phyloP scores from a whole-genome alignment of 2,797 vertebrate genomes.

The Spheniscus humboldti region DNA sequence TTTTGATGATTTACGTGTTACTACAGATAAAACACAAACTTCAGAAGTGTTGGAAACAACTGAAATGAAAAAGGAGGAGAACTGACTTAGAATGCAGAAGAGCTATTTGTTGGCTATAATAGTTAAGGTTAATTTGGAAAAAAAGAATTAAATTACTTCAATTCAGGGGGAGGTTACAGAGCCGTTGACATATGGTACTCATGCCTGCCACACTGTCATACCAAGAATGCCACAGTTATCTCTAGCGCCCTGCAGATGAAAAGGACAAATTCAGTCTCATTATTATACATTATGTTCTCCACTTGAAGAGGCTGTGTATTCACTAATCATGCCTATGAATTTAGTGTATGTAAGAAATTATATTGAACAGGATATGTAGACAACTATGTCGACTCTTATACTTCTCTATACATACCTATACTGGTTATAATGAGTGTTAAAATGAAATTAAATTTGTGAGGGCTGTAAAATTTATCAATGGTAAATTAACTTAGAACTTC shows the following conservation, averaged over 20 bases:
- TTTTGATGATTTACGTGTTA: background rate
- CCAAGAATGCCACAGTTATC: background rate
- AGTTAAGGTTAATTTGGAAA: background rate
- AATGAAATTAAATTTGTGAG: background rate
- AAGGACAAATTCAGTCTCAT: background rate
- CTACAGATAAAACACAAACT: background rate
- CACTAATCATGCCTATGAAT: background rate
- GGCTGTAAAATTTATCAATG: background rate
- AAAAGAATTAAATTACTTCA: background rate
- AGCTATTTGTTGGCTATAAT: background rate
- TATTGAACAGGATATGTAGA: background rate
- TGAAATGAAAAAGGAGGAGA: background rate
- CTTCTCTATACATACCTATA: background rate
- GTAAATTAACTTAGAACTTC: background rate
- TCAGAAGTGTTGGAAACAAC: background rate
- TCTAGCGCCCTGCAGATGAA: background rate
- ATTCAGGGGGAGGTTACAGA: background rate
- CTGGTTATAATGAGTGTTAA: background rate
- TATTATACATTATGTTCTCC: background rate
- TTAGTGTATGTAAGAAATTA: background rate
- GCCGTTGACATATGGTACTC: fast-evolving
- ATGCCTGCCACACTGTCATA: background rate
- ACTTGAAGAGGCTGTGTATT: background rate
- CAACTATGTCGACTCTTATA: background rate
- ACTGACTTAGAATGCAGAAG: background rate